These are phyloP conservation scores for Chromoteleia sp. DNA, from an alignment of 2,888 invertebrate genomes.

Conservation along the genomic window DNA sequence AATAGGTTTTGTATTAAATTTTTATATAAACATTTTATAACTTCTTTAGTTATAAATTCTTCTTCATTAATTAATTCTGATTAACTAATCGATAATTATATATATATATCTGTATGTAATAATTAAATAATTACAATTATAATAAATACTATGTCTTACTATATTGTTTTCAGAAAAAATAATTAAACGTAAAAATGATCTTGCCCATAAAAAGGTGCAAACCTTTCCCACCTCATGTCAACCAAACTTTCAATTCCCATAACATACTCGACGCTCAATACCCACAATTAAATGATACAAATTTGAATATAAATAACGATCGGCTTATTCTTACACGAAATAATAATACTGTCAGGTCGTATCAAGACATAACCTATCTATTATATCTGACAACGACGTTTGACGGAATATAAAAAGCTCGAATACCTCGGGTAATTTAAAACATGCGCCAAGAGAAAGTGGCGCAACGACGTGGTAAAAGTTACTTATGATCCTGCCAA, in stretches of 20 bases:
- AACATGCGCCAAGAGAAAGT: slow-evolving; percentile 54
- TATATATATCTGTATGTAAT: too few relatives aligned
- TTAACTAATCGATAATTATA: too few relatives aligned
- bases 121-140: too few relatives aligned
- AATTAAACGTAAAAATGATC: too few relatives aligned
- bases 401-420: slow-evolving; percentile 40
- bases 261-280: slow-evolving; percentile 30
- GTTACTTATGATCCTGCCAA: slow-evolving; percentile 62
- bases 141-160: too few relatives aligned
- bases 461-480: slow-evolving; percentile 54
- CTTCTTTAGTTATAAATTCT: too few relatives aligned
- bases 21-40: too few relatives aligned
- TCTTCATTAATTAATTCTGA: too few relatives aligned
- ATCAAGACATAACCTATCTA: slow-evolving; percentile 66
- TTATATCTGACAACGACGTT: slow-evolving; percentile 58
- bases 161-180: too few relatives aligned
- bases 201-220: too few relatives aligned
- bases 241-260: slow-evolving; percentile 45
- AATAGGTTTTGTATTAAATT: too few relatives aligned
- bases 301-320: slow-evolving; percentile 67
- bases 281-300: slow-evolving; percentile 55
- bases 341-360: slow-evolving; percentile 61
- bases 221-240: slow-evolving; percentile 21
- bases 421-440: slow-evolving; percentile 45
- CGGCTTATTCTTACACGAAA: slow-evolving; percentile 45